Conservation (phyloP, 2,888 invertebrate species). For the Lepidochrysops patricia region DNA sequence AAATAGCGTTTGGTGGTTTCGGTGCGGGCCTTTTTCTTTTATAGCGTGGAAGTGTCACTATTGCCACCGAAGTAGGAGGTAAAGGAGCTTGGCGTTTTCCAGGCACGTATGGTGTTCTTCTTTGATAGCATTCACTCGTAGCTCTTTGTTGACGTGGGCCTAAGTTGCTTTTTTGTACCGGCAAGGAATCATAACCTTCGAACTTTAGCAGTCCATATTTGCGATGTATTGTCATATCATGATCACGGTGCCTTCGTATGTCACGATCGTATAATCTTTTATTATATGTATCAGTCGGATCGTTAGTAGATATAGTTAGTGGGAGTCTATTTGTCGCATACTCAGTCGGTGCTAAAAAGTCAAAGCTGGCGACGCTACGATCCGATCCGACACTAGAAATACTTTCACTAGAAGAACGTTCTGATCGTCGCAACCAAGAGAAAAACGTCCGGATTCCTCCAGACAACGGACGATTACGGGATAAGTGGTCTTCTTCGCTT, state of each 20-base stretch:
- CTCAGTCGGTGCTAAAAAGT: slow-evolving; percentile 75
- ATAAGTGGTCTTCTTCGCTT: slow-evolving; percentile 39
- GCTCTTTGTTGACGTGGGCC: slow-evolving; percentile 66
- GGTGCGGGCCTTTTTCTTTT: slow-evolving; percentile 72
- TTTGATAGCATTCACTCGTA: slow-evolving; percentile 76
- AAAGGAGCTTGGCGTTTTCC: slow-evolving; percentile 84
- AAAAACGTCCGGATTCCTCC: slow-evolving; percentile 76
- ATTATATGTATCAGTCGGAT: slow-evolving; percentile 78
- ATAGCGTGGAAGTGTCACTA: slow-evolving; percentile 51
- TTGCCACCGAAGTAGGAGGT: slow-evolving; percentile 69
- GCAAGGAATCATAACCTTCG: slow-evolving; percentile 52
- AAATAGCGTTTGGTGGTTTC: slow-evolving; percentile 54
- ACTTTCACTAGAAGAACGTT: slow-evolving; percentile 64
- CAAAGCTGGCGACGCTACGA: slow-evolving; percentile 82
- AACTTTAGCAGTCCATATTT: slow-evolving; percentile 75
- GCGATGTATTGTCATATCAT: slow-evolving; percentile 76
- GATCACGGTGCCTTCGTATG: slow-evolving; percentile 72
- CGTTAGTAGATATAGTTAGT: slow-evolving; percentile 59
- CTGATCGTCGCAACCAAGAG: slow-evolving; percentile 81
- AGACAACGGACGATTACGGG: slow-evolving; percentile 60
- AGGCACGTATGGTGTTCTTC: slow-evolving; percentile 80
- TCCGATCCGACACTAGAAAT: slow-evolving; percentile 81
- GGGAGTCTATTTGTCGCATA: slow-evolving; percentile 56
- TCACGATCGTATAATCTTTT: slow-evolving; percentile 76
- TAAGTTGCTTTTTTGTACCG: slow-evolving; percentile 28